Evolutionary conservation across 1,140 invertebrate genomes (phyloP).

Genomic region (Brachionus angularis): DNA sequence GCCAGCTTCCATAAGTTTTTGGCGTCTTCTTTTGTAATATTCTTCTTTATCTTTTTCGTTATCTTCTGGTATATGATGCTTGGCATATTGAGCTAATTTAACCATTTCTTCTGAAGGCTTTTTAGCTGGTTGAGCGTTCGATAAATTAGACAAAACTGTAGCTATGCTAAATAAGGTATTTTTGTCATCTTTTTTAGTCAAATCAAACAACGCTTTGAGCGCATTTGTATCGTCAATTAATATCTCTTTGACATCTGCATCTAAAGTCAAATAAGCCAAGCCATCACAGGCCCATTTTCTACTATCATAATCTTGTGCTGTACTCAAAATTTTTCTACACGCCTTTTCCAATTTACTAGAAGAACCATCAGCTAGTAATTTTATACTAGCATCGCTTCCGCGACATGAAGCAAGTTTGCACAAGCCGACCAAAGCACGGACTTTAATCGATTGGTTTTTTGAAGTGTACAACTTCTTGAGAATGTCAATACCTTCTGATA

Average conservation of each 20-base stretch:
- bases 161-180: conserved; percentile 37
- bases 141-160: conserved; percentile 86
- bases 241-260: conserved; percentile 97
- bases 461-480: conserved; percentile 87
- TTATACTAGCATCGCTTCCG: conserved; percentile 86
- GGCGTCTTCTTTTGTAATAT: conserved; percentile 9
- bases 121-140: conserved; percentile 96
- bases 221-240: conserved; percentile 78
- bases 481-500: conserved; percentile 84
- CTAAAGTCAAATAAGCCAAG: conserved; percentile 89
- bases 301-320: conserved; percentile 78
- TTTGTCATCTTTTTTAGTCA: conserved; percentile 64
- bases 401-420: conserved; percentile 93
- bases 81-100: conserved; percentile 95
- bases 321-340: conserved; percentile 80
- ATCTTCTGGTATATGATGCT: conserved; percentile 96
- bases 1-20: conserved; percentile 9
- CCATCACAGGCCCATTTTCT: conserved; percentile 94
- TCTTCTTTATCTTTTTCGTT: conserved; percentile 61
- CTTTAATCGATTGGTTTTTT: conserved; percentile 79
- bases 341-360: conserved; percentile 86
- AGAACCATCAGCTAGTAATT: conserved; percentile 90
- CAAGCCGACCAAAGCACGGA: conserved; percentile 68
- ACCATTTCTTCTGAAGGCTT: conserved; percentile 93
- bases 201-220: conserved; percentile 77